Base-by-base conservation (phyloP, 2,797 vertebrate species). In the Lindbergichthys nudifrons region DNA sequence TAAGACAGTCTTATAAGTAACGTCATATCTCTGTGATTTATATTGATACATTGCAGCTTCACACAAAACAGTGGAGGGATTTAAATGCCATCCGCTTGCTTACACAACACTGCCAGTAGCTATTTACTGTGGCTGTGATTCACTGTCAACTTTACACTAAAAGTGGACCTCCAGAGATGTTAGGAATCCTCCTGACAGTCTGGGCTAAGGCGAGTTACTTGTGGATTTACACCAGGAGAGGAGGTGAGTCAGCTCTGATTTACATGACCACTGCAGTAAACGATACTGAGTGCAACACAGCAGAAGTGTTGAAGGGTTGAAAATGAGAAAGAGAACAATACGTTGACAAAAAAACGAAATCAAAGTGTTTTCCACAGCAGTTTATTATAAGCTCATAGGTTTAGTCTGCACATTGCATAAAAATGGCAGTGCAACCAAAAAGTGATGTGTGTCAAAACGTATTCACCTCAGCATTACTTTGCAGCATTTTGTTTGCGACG, bases 211-310 rank as follows among this genome's bases (percentile, higher is more conserved):
- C 51, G 21, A 79, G 78, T 87, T 86, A 79, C 65, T 75, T 70
- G 75, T 69, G 78, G 72, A 88, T 84, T 84, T 83, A 73, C 63
- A 86, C 70, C 70, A 58, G 54, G 72, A 63, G 62, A 80, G 82
- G 62, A 79, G 75, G 79, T 59, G 77, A 88, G 81, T 88, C 88
- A 82, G 78, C 77, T 78, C 62, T 59, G 68, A 78, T 88, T 86
- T 83, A 78, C 75, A 78, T 48, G 51, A 62, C 58, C 71, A 58
- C 75, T 81, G 87, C 85, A 88, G 85, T 79, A 82, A 89, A 80
- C 0, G 46, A 86, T 70, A 83, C 80, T 19, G 62, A 76, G 43
- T 74, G 80, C 81, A 79, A 73, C 46, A 63, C 69, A 80, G 84
- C 82, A 82, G 9, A 80, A 61, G 70, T 51, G 60, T 43, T 70